phyloP scores from a whole-genome alignment of 2,113 vertebrate species.

The Clinocottus analis region DNA sequence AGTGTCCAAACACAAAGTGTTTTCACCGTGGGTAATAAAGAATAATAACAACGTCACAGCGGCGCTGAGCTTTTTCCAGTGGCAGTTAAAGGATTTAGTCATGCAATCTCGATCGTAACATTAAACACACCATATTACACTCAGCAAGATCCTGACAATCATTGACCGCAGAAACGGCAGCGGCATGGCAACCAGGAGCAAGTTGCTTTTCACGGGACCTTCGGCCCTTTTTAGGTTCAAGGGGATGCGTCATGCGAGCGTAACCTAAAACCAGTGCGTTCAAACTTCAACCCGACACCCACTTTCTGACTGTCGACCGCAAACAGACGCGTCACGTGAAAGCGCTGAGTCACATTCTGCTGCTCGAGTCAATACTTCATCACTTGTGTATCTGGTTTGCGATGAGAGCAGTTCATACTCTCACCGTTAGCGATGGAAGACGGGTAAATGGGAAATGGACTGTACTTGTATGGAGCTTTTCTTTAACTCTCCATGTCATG shows the following conservation, averaged over 20 bases:
- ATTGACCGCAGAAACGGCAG: constrained; percentile 7
- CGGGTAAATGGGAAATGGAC: too few relatives aligned
- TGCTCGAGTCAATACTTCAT: too few relatives aligned
- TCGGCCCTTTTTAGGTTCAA: constrained; percentile 23
- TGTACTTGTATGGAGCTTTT: too few relatives aligned
- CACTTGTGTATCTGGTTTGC: background rate
- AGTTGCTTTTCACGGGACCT: constrained; percentile 20
- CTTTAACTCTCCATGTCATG: too few relatives aligned
- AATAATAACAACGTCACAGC: constrained; percentile 2
- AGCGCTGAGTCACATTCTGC: background rate
- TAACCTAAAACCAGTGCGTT: constrained; percentile 11
- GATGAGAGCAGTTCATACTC: background rate
- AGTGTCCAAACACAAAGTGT: constrained; percentile 21
- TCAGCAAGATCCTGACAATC: background rate
- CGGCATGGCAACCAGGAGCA: constrained; percentile 1
- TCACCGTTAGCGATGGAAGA: background rate
- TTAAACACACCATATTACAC: background rate
- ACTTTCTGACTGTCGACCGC: constrained; percentile 6
- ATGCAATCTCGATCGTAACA: background rate
- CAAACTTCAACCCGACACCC: constrained; percentile 1
- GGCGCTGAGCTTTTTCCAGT: background rate
- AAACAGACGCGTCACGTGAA: background rate
- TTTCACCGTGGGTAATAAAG: constrained; percentile 14
- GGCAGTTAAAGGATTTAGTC: background rate
- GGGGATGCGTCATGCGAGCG: background rate